A percentile compares a stretch with the other conserved stretches of the same genome.
Evolutionary conservation across 2,797 vertebrate genomes (phyloP).

Genomic region (Ficedula albicollis): DNA sequence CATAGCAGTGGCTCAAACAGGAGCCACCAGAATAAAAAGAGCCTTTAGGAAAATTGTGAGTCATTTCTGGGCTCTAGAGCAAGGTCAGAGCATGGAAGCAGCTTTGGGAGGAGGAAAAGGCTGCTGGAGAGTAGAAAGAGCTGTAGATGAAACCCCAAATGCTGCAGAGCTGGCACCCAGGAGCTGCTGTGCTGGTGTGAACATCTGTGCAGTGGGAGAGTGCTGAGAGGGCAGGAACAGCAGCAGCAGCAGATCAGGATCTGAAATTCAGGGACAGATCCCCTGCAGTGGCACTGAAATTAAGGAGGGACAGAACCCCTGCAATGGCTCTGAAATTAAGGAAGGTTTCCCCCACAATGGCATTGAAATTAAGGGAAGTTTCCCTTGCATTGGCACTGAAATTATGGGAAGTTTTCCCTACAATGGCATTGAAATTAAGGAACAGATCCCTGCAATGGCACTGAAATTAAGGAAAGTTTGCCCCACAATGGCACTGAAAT

Average conservation of each 20-base stretch:
- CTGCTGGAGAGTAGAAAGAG: neutral
- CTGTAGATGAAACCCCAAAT: neutral
- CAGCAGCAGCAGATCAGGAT: too few species aligned
- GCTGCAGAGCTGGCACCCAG: neutral
- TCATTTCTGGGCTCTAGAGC: constrained; percentile 3
- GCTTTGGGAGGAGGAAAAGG: neutral
- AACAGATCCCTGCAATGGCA: too few species aligned
- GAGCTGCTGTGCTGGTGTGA: neutral
- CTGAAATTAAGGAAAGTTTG: too few species aligned
- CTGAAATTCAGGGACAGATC: neutral
- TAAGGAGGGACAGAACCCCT: neutral
- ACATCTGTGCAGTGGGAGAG: neutral
- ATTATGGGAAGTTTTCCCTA: too few species aligned
- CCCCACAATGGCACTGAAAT: neutral
- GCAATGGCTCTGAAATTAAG: too few species aligned
- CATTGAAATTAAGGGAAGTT: too few species aligned
- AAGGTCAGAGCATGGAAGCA: neutral
- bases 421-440: too few species aligned
- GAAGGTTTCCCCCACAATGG: accelerated
- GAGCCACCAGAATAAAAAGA: constrained; percentile 29
- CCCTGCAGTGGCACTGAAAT: neutral
- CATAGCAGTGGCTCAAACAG: constrained; percentile 46
- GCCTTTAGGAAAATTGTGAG: neutral
- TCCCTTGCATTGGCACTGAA: too few species aligned
- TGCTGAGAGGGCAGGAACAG: too few species aligned